These are phyloP conservation scores for Etheostoma cragini DNA, from an alignment of 2,113 vertebrate genomes.

Conservation along the genomic window DNA sequence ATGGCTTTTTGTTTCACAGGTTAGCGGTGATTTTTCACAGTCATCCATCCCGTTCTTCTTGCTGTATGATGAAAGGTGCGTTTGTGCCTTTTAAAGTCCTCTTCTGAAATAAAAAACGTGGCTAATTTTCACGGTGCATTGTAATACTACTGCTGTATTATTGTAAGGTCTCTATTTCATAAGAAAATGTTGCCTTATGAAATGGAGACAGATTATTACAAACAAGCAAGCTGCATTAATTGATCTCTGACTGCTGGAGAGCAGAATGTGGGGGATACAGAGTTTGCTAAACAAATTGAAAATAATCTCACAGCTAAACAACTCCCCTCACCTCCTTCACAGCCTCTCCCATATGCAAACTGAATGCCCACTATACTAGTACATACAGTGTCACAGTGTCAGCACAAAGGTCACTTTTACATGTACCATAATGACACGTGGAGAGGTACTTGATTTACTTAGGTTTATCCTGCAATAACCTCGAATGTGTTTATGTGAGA, in stretches of 20 bases:
- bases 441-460: not conserved
- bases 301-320: constrained; percentile 37
- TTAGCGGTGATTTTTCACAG: constrained; percentile 71
- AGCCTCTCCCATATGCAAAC: constrained; percentile 14
- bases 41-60: constrained; percentile 46
- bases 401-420: not conserved
- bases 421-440: not conserved
- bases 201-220: constrained; percentile 63
- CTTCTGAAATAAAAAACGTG: constrained; percentile 60
- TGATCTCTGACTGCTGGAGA: constrained; percentile 47
- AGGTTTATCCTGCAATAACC: not conserved
- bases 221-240: constrained; percentile 50
- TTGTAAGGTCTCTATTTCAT: constrained; percentile 64
- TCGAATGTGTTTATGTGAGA: not conserved
- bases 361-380: not conserved
- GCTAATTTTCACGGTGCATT: constrained; percentile 62
- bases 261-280: constrained; percentile 12
- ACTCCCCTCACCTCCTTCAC: not conserved
- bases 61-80: constrained; percentile 71
- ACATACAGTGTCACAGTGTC: not conserved
- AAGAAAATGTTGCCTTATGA: constrained; percentile 62
- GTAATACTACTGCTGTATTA: constrained; percentile 44
- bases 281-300: constrained; percentile 53
- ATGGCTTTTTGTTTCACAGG: constrained; percentile 72
- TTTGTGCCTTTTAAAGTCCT: constrained; percentile 68